phyloP scores from a whole-genome alignment of 2,797 vertebrate genomes.

The Pseudocheirus occidentalis region DNA sequence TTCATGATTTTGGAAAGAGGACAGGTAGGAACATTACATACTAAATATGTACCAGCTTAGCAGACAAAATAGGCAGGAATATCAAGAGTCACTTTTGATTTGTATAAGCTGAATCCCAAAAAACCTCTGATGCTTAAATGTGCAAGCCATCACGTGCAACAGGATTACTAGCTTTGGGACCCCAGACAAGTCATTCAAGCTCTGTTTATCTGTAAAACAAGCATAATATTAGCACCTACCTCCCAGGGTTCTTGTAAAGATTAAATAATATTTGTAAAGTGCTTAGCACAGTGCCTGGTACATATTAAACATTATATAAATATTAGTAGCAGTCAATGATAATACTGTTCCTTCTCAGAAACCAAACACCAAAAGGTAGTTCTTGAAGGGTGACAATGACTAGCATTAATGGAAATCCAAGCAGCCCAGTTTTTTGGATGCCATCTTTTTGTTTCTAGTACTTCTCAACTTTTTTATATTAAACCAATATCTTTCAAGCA shows the following conservation, averaged over 20 bases:
- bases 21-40: neutral
- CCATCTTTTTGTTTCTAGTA: neutral
- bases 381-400: neutral
- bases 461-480: neutral
- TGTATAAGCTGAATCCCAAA: neutral
- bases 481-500: neutral
- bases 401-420: neutral
- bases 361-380: neutral
- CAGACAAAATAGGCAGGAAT: neutral
- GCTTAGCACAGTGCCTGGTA: too few relatives aligned
- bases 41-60: neutral
- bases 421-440: neutral
- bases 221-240: too few relatives aligned
- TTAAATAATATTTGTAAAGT: too few relatives aligned
- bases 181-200: too few relatives aligned
- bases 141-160: neutral
- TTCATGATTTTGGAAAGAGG: neutral
- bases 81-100: neutral
- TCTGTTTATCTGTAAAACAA: too few relatives aligned
- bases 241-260: too few relatives aligned
- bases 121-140: neutral
- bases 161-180: too few relatives aligned
- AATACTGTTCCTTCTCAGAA: neutral
- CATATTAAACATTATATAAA: too few relatives aligned
- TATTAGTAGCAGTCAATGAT: neutral